These are phyloP conservation scores for Hypanus sabinus DNA, from an alignment of 2,113 vertebrate species.

Conservation along the genomic window DNA sequence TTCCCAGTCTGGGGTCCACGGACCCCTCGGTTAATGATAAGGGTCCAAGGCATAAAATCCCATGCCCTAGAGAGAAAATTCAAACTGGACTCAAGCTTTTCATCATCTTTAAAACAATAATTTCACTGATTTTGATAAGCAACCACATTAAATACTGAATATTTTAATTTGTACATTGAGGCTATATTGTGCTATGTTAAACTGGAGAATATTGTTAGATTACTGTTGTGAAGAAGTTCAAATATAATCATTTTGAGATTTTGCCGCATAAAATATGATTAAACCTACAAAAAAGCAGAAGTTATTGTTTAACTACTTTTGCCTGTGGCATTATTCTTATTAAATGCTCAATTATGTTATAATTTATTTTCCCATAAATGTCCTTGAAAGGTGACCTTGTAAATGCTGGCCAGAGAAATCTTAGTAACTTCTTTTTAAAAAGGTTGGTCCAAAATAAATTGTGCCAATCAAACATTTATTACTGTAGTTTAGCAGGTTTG, in stretches of 20 bases:
- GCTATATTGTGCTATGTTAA: not conserved
- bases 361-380: conserved; percentile 18
- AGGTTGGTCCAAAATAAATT: not conserved
- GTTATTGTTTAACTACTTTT: conserved; percentile 20
- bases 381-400: not conserved
- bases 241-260: not conserved
- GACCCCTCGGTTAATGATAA: no score
- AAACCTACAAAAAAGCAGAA: not conserved
- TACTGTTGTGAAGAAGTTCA: not conserved
- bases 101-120: not conserved
- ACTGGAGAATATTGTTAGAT: not conserved
- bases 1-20: no score
- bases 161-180: not conserved
- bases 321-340: not conserved
- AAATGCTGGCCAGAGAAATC: not conserved
- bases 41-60: no score
- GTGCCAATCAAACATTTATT: not conserved
- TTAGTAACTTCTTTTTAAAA: not conserved
- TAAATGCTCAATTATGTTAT: not conserved
- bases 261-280: not conserved
- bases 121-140: not conserved
- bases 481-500: not conserved
- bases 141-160: not conserved
- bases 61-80: not conserved
- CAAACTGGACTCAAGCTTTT: not conserved